These are phyloP conservation scores for Melanotaenia parkinsoni DNA, from an alignment of 2,797 vertebrate genomes.

Conservation along the genomic window DNA sequence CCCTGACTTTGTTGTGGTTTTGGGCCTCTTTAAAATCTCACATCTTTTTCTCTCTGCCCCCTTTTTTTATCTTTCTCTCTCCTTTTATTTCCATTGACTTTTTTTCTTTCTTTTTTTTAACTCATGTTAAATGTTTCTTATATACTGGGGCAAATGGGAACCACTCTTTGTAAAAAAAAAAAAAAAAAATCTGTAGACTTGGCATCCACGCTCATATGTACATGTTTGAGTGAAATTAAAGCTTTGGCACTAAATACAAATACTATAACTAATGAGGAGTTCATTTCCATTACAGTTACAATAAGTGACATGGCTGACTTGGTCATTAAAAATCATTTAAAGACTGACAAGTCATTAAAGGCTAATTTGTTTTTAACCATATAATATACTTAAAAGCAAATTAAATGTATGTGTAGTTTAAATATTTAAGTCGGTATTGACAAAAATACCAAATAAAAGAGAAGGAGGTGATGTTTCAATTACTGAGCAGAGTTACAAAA, in stretches of 20 bases:
- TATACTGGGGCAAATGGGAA: conserved; percentile 39
- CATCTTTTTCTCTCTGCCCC: conserved; percentile 67
- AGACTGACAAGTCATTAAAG: neutral
- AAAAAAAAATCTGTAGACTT: neutral
- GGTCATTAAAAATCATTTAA: neutral
- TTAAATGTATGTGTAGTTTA: neutral
- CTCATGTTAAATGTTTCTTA: conserved; percentile 65
- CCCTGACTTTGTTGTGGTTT: conserved; percentile 80
- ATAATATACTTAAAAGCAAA: neutral
- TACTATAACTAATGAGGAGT: neutral
- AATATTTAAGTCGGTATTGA: neutral
- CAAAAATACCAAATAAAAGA: neutral
- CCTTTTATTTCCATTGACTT: conserved; percentile 45
- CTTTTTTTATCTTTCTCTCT: conserved; percentile 23
- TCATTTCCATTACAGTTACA: neutral
- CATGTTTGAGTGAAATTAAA: conserved; percentile 2
- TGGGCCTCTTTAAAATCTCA: conserved; percentile 74
- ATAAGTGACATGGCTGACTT: neutral
- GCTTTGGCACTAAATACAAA: neutral
- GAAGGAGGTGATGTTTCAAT: neutral
- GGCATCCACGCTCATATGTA: no score
- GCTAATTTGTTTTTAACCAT: neutral
- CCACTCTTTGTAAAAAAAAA: conserved; percentile 42
- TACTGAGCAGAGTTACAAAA: neutral
- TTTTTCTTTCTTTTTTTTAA: conserved; percentile 28